A percentile compares a stretch with the other conserved stretches of the same genome.
Conservation (phyloP, 2,113 vertebrate genomes). For the Pheucticus melanocephalus region DNA sequence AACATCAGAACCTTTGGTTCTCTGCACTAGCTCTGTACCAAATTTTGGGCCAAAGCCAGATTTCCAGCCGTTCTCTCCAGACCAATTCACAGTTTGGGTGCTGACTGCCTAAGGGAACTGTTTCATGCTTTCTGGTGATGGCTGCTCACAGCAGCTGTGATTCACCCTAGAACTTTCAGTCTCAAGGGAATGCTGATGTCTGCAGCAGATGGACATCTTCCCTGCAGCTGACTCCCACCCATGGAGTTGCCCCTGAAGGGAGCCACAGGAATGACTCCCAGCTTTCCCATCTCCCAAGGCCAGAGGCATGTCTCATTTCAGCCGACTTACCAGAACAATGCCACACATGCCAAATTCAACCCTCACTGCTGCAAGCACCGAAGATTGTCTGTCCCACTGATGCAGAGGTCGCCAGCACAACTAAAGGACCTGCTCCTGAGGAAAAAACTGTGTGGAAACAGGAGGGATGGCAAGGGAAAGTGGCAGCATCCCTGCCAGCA, state of each 20-base stretch:
- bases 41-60: not conserved
- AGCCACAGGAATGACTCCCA: not conserved
- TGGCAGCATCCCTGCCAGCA: not conserved
- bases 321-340: not conserved
- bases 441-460: not conserved
- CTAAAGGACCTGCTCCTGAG: not conserved
- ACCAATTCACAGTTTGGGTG: not conserved
- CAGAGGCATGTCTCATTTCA: not conserved
- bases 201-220: not conserved
- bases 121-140: not conserved
- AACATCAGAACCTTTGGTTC: not conserved
- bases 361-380: rapidly evolving
- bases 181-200: not conserved
- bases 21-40: not conserved
- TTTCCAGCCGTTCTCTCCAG: not conserved
- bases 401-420: not conserved
- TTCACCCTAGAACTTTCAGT: not conserved
- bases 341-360: rapidly evolving
- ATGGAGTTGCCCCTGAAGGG: not conserved
- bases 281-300: not conserved
- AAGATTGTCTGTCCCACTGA: not conserved
- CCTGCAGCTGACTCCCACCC: not conserved
- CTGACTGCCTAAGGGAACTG: not conserved
- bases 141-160: not conserved
- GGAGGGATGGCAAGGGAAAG: not conserved